phyloP scores from a whole-genome alignment of 2,797 vertebrate species.

The Cichlasoma orientale region DNA sequence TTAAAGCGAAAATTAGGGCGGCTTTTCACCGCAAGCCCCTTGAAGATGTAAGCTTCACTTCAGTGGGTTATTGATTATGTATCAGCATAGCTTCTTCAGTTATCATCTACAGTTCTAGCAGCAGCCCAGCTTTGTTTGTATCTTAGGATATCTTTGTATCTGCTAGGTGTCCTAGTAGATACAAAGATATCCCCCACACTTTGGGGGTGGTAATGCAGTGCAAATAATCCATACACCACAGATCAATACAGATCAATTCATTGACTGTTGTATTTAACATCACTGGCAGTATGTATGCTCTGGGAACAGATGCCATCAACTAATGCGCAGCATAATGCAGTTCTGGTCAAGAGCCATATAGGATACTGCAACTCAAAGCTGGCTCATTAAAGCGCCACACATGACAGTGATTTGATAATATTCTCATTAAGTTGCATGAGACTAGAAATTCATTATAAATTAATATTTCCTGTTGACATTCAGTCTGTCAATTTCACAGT shows the following conservation, averaged over 20 bases:
- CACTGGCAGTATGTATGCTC: not conserved
- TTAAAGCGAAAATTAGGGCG: not conserved
- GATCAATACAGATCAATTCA: not conserved
- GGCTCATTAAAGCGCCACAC: not conserved
- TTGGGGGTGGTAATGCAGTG: not conserved
- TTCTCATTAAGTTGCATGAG: not conserved
- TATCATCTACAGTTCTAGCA: not conserved
- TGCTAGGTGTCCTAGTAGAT: not conserved
- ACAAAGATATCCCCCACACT: too few relatives aligned
- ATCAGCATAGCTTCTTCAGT: not conserved
- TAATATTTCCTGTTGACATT: not conserved
- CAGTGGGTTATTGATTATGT: conserved; percentile 23
- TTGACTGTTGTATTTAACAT: not conserved
- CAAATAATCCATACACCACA: not conserved
- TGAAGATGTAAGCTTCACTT: not conserved
- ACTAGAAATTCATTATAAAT: not conserved
- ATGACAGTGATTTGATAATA: not conserved
- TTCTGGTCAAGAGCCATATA: not conserved
- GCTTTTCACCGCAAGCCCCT: conserved; percentile 5
- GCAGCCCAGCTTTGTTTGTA: not conserved
- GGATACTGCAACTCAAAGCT: not conserved
- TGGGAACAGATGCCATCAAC: not conserved
- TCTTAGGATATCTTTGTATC: not conserved
- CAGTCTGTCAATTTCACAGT: not conserved
- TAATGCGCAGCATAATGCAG: not conserved